Conservation (phyloP, 2,797 vertebrate genomes). For the Paramormyrops hopkinsi region DNA sequence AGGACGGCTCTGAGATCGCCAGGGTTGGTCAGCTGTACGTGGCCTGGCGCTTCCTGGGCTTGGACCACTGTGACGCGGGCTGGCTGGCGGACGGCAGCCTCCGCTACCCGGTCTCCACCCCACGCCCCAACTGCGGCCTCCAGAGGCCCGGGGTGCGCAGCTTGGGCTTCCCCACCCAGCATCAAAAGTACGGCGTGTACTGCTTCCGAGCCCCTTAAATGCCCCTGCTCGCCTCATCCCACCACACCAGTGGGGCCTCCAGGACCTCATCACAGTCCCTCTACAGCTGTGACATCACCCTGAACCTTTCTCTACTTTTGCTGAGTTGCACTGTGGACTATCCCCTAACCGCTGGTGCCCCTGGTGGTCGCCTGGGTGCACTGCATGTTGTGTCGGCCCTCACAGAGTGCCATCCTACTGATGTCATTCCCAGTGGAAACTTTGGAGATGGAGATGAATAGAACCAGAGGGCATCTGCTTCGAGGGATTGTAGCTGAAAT, state of each 20-base stretch:
- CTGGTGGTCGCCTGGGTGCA: neutral
- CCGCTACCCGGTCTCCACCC: conserved; percentile 69
- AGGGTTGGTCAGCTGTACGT: conserved; percentile 79
- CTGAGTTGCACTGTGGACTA: neutral
- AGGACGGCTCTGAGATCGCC: conserved; percentile 60
- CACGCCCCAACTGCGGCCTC: conserved; percentile 68
- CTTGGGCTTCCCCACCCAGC: conserved; percentile 70
- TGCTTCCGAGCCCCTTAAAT: conserved; percentile 58
- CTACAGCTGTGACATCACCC: neutral
- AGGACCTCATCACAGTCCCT: neutral
- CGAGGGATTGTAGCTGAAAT: neutral
- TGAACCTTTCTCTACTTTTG: neutral
- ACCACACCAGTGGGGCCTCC: neutral
- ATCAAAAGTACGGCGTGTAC: conserved; percentile 67
- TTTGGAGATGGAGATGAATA: conserved; percentile 2
- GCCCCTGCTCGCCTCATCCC: neutral
- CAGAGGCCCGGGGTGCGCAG: conserved; percentile 66
- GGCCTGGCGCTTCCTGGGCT: conserved; percentile 68
- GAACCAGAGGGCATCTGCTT: neutral
- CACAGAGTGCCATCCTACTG: neutral
- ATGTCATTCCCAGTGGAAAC: neutral
- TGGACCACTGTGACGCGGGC: conserved; percentile 72
- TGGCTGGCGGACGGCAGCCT: conserved; percentile 80
- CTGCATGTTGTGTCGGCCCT: neutral
- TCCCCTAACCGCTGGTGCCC: neutral